Evolutionary conservation across 2,888 invertebrate species (phyloP).

Genomic region (Pyralis farinalis): DNA sequence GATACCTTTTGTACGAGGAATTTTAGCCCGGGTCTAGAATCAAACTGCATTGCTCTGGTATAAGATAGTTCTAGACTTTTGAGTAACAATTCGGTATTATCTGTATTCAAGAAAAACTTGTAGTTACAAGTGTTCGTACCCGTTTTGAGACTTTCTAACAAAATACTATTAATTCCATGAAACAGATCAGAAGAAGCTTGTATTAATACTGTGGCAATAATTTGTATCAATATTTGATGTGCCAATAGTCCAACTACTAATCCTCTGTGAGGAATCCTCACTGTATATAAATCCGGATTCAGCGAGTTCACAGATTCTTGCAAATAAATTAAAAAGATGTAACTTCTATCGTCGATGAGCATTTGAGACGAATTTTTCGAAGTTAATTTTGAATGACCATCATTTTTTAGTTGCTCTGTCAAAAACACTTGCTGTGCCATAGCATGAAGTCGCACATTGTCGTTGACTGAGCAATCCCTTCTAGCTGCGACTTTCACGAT

Average conservation of each 20-base stretch:
- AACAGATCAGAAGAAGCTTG: conserved; percentile 85
- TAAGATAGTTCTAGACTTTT: conserved; percentile 92
- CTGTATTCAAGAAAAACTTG: conserved; percentile 76
- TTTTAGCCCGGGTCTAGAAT: conserved; percentile 94
- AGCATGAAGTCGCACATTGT: conserved; percentile 91
- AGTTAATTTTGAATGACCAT: conserved; percentile 51
- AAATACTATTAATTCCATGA: conserved; percentile 82
- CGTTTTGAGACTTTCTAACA: conserved; percentile 74
- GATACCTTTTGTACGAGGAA: conserved; percentile 97
- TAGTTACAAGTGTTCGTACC: conserved; percentile 64
- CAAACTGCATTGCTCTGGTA: conserved; percentile 91
- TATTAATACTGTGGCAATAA: conserved; percentile 92
- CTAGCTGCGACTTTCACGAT: conserved; percentile 97
- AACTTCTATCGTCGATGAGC: conserved; percentile 90
- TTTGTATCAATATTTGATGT: conserved; percentile 95
- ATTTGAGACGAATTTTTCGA: conserved; percentile 66
- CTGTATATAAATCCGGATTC: conserved; percentile 89
- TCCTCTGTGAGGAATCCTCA: conserved; percentile 92
- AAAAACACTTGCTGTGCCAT: conserved; percentile 93
- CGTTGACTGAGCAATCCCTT: conserved; percentile 91
- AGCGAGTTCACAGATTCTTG: conserved; percentile 85
- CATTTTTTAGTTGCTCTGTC: conserved; percentile 74
- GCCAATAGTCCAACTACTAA: conserved; percentile 94
- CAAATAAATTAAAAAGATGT: conserved; percentile 92
- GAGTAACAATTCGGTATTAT: conserved; percentile 86